These are phyloP conservation scores for Netelia melanura DNA, from an alignment of 2,888 invertebrate species.

Conservation along the genomic window DNA sequence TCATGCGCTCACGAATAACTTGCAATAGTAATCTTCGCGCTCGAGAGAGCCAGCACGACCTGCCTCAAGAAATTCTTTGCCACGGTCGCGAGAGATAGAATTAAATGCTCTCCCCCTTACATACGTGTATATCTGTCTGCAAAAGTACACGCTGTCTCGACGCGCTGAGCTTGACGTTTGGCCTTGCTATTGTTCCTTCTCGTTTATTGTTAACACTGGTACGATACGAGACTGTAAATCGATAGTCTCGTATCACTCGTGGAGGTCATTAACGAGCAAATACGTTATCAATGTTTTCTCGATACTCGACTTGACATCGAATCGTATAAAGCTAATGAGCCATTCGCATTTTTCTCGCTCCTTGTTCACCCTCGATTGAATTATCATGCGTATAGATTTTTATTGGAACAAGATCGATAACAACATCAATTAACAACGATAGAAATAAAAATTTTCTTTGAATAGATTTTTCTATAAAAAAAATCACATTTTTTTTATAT, in stretches of 20 bases:
- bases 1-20: not conserved
- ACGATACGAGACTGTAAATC: conserved; percentile 35
- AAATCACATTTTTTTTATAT: no score
- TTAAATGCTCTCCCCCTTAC: conserved; percentile 62
- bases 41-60: conserved; percentile 69
- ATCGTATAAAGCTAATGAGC: not conserved
- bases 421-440: no score
- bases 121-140: conserved; percentile 33
- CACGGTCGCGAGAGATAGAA: conserved; percentile 74
- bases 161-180: conserved; percentile 67
- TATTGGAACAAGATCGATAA: no score
- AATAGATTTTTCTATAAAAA: no score
- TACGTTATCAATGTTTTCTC: not conserved
- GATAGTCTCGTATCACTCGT: not conserved
- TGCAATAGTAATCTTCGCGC: conserved; percentile 70
- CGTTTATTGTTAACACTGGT: conserved; percentile 17
- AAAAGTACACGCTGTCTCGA: conserved; percentile 20
- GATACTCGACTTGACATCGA: not conserved
- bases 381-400: no score
- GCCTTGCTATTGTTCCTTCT: conserved; percentile 77
- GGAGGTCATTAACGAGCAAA: conserved; percentile 41
- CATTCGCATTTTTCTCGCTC: not conserved
- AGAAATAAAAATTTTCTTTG: no score
- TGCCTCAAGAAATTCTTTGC: conserved; percentile 78
- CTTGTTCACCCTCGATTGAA: not conserved